These are phyloP conservation scores for Lathronympha strigana DNA, from an alignment of 2,888 invertebrate genomes.

Conservation along the genomic window DNA sequence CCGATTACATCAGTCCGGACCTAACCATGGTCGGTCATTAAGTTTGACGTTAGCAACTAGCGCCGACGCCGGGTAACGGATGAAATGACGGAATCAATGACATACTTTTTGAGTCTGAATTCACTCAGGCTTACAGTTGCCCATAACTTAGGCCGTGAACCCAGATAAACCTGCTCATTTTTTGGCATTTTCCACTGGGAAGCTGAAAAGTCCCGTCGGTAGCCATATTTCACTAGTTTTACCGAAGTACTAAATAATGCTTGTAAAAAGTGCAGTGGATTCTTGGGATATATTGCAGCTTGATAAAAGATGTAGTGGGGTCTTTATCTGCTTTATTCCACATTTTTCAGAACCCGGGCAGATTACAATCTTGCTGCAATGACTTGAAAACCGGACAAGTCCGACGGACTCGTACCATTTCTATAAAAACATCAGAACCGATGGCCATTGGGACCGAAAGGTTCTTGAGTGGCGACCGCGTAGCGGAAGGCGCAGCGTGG, in stretches of 20 bases:
- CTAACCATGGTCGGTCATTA: too few relatives aligned
- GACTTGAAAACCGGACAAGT: too few relatives aligned
- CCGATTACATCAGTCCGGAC: too few relatives aligned
- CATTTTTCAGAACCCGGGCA: neutral
- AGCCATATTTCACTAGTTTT: constrained; percentile 35
- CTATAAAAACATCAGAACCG: too few relatives aligned
- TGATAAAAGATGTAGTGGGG: neutral
- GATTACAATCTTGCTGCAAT: too few relatives aligned
- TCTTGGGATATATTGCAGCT: constrained; percentile 13
- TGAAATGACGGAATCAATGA: neutral
- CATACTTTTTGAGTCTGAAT: neutral
- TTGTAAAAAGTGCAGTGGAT: constrained; percentile 17
- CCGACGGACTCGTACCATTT: too few relatives aligned
- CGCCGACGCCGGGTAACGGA: too few relatives aligned
- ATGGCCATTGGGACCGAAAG: too few relatives aligned
- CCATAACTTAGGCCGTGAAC: constrained; percentile 39
- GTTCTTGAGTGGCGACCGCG: too few relatives aligned
- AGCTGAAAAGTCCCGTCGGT: constrained; percentile 24
- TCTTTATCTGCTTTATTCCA: neutral
- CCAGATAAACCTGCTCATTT: constrained; percentile 37
- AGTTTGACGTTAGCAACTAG: too few relatives aligned
- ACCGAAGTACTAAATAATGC: constrained; percentile 19
- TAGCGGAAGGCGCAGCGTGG: too few relatives aligned
- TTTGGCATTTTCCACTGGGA: constrained; percentile 37
- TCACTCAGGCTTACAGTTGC: neutral